These are phyloP conservation scores for Cepaea nemoralis DNA, from an alignment of 1,140 invertebrate species.

Conservation along the genomic window DNA sequence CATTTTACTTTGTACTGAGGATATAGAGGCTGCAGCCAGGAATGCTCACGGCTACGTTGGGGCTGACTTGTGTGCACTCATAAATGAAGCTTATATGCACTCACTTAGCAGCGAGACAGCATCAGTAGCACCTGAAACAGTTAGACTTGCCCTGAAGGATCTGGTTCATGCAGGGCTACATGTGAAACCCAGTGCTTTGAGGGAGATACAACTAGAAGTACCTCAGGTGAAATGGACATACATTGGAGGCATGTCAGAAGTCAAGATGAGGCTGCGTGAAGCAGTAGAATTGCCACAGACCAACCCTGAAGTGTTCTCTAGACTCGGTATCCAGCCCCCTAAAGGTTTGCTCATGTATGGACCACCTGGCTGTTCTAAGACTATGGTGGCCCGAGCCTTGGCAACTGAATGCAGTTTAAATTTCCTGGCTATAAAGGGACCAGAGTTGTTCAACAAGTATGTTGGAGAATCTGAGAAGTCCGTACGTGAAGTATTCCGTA, in stretches of 20 bases:
- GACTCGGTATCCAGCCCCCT: slow-evolving; percentile 77
- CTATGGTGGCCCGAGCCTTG: slow-evolving; percentile 79
- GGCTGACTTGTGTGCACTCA: slow-evolving; percentile 84
- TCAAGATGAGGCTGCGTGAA: slow-evolving; percentile 90
- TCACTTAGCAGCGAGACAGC: slow-evolving; percentile 65
- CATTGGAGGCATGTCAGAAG: slow-evolving; percentile 89
- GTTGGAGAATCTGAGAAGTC: slow-evolving; percentile 97
- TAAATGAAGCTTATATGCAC: slow-evolving; percentile 76
- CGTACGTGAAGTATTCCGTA: slow-evolving; percentile 90
- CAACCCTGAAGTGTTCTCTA: slow-evolving; percentile 74
- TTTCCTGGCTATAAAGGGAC: slow-evolving; percentile 74
- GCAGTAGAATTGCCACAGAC: slow-evolving; percentile 93
- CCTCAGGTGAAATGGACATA: slow-evolving; percentile 82
- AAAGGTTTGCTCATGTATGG: slow-evolving; percentile 80
- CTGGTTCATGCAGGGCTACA: slow-evolving; percentile 77
- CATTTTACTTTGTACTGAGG: too few relatives aligned
- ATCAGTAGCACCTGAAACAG: slow-evolving; percentile 47
- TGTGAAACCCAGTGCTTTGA: slow-evolving; percentile 90
- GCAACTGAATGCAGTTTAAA: slow-evolving; percentile 75
- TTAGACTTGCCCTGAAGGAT: slow-evolving; percentile 60
- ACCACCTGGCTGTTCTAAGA: slow-evolving; percentile 84
- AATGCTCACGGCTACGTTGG: slow-evolving; percentile 89
- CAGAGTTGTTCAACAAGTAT: slow-evolving; percentile 95
- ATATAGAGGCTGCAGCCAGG: slow-evolving; percentile 79
- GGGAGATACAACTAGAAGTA: slow-evolving; percentile 86